These are phyloP conservation scores for Leuctra nigra DNA, from an alignment of 2,888 invertebrate genomes.

Conservation along the genomic window DNA sequence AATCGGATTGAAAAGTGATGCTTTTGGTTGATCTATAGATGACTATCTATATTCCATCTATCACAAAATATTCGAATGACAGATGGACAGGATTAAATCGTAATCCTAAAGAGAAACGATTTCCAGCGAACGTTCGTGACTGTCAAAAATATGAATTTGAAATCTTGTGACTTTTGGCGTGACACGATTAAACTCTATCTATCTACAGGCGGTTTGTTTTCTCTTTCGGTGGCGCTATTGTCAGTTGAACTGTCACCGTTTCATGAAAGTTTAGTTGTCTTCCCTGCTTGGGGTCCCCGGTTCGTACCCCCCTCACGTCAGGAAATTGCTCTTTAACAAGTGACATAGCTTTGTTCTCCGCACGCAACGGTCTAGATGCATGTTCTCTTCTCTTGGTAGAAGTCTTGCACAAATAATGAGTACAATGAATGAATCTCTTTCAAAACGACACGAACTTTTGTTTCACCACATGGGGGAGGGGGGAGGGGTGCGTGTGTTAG, in stretches of 20 bases:
- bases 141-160: slow-evolving; percentile 7
- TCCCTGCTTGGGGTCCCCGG: slow-evolving; percentile 7
- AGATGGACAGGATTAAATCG: slow-evolving; percentile 6
- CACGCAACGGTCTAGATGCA: too few relatives aligned
- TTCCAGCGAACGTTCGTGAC: slow-evolving; percentile 10
- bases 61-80: neutral
- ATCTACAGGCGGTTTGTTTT: slow-evolving; percentile 12
- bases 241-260: slow-evolving; percentile 17
- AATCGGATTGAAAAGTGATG: too few relatives aligned
- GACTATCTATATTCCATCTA: too few relatives aligned
- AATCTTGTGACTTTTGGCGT: slow-evolving; percentile 6
- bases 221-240: slow-evolving; percentile 8
- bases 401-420: slow-evolving; percentile 1
- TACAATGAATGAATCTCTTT: neutral
- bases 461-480: too few relatives aligned
- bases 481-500: too few relatives aligned
- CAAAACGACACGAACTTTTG: slow-evolving; percentile 2
- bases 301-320: neutral
- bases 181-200: slow-evolving; percentile 13
- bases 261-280: slow-evolving; percentile 11
- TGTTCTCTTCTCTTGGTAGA: too few relatives aligned
- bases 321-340: slow-evolving; percentile 17
- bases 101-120: slow-evolving; percentile 10
- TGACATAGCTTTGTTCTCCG: too few relatives aligned
- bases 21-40: too few relatives aligned